A percentile compares a stretch with the other conserved stretches of the same genome.
Evolutionary conservation across 2,797 vertebrate species (phyloP).

Genomic region (Choloepus didactylus): DNA sequence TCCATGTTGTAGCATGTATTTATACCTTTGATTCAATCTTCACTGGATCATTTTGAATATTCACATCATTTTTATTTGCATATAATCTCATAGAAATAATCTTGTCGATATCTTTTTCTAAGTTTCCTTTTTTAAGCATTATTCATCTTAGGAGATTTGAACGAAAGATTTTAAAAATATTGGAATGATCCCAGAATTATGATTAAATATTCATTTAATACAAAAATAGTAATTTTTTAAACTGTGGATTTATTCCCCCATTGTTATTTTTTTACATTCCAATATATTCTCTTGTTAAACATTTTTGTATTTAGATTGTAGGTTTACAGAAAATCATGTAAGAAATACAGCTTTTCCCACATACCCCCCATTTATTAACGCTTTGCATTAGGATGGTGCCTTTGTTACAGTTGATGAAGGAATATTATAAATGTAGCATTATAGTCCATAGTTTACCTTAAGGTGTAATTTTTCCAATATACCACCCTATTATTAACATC

Average conservation of each 20-base stretch:
- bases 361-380: too few relatives aligned
- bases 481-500: too few relatives aligned
- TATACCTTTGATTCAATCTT: neutral
- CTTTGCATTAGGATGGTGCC: too few relatives aligned
- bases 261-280: neutral
- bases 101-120: neutral
- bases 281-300: neutral
- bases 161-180: neutral
- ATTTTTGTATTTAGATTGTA: too few relatives aligned
- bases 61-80: neutral
- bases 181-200: neutral
- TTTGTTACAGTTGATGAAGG: too few relatives aligned
- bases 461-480: too few relatives aligned
- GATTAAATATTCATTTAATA: neutral
- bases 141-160: constrained; percentile 19
- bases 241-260: neutral
- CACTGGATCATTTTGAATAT: neutral
- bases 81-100: neutral
- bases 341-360: too few relatives aligned
- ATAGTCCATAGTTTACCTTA: too few relatives aligned
- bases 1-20: neutral
- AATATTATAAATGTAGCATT: too few relatives aligned
- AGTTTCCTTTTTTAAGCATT: neutral
- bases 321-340: too few relatives aligned
- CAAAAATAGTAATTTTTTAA: neutral